Base-by-base conservation (phyloP, 2,797 vertebrate genomes). In the Eurystomus glaucurus region DNA sequence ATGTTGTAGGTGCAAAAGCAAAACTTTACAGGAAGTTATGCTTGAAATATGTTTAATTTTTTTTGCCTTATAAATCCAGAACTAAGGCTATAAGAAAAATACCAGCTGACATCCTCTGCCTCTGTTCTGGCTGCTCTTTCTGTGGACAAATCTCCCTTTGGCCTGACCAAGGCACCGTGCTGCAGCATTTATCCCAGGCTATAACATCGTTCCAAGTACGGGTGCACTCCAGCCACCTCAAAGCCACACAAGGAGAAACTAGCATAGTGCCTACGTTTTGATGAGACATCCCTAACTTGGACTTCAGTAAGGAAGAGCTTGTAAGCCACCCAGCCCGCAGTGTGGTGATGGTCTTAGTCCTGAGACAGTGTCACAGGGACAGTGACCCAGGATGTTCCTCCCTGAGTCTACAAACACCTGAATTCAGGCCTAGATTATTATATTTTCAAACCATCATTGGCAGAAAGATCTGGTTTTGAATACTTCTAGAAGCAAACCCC, bases 401-500 rank as follows among this genome's bases (percentile, higher is more conserved):
- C 48, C 35, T 31, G 14, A 1, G 5, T 70, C 35, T 77, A 21
- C 0, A 0, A 54, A 43, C 50, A n/a, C 18, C 52, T 33, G 21
- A 78, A 71, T 58, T 78, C 39, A 62, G 37, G 29, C 26, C 88
- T 72, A 82, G 37, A 80, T 69, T 57, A 45, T 25, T 3, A 0
- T 89, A 7, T 65, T 82, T 75, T 96, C 4, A 14, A 37, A 77
- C 33, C 43, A 66, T 37, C 22, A 52, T 22, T 76, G 60, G 33
- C 54, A 79, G 77, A 84, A 80, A 68, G 33, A 61, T 83, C 13
- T 71, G 33, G 3, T 28, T 95, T 83, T 76, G 52, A 91, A 72
- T 81, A 84, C 26, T 93, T 94, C 45, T 54, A 51, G 72, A 93
- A 72, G 58, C 22, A 92, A 96, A 92, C 65, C 66, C 46, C 37